These are phyloP conservation scores for Cantharis lateralis DNA, from an alignment of 2,888 invertebrate genomes.

Conservation along the genomic window DNA sequence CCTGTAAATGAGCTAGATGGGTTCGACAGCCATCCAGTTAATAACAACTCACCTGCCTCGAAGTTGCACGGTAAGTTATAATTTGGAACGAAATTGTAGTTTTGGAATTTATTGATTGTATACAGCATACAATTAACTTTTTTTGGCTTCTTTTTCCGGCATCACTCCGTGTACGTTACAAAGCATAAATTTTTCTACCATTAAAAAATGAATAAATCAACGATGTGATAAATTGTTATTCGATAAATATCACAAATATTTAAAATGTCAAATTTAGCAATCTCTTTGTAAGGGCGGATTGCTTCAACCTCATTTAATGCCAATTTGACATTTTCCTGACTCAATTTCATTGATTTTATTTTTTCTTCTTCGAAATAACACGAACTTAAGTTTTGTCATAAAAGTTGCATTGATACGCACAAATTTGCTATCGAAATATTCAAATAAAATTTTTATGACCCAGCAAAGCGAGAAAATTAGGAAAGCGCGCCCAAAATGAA, in stretches of 20 bases:
- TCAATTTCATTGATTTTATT: background rate
- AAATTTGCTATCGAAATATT: background rate
- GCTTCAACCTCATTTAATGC: background rate
- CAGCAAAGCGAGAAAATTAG: background rate
- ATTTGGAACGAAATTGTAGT: background rate
- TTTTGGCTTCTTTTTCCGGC: background rate
- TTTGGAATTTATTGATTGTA: background rate
- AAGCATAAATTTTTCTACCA: background rate
- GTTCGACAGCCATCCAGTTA: conserved; percentile 39
- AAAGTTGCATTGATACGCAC: background rate
- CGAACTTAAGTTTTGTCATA: background rate
- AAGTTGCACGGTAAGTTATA: conserved; percentile 45
- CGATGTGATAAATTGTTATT: background rate
- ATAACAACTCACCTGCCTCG: conserved; percentile 50
- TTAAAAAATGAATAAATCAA: background rate
- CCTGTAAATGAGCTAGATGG: conserved; percentile 48
- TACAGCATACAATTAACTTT: background rate
- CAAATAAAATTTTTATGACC: background rate
- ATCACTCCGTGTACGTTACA: background rate
- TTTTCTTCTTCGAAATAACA: background rate
- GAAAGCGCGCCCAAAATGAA: background rate
- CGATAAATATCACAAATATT: background rate
- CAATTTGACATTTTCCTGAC: background rate
- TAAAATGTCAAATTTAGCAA: background rate
- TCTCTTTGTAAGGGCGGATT: background rate